A percentile compares a stretch with the other conserved stretches of the same genome.
These are phyloP conservation scores for Natrix natrix DNA, from an alignment of 2,797 vertebrate species.

Conservation along the genomic window DNA sequence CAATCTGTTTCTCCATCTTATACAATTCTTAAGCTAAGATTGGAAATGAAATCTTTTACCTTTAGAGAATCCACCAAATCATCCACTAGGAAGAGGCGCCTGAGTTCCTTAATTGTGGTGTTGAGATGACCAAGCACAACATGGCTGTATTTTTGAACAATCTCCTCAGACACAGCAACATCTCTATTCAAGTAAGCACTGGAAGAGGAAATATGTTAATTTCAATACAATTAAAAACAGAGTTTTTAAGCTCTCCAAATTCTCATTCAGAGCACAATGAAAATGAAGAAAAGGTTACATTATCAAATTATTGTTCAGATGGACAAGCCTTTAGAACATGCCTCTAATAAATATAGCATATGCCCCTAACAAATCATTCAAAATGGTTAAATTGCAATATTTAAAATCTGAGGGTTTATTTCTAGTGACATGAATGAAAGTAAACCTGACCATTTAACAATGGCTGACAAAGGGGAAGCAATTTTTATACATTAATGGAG, in stretches of 20 bases:
- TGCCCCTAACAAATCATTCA: neutral
- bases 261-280: neutral
- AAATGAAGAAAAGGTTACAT: neutral
- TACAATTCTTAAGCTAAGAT: neutral
- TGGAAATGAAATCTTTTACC: constrained; percentile 62
- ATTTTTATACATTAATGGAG: neutral
- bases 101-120: constrained; percentile 78
- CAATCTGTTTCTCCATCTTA: neutral
- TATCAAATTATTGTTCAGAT: neutral
- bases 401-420: neutral
- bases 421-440: neutral
- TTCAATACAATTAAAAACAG: neutral
- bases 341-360: no score
- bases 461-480: neutral
- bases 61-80: constrained; percentile 98
- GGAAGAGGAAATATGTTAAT: constrained; percentile 27
- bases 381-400: neutral
- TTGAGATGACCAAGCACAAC: constrained; percentile 83
- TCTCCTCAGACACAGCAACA: constrained; percentile 84
- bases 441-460: neutral
- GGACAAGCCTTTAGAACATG: neutral
- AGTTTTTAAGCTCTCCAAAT: neutral
- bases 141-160: constrained; percentile 90
- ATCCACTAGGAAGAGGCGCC: constrained; percentile 93
- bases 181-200: constrained; percentile 90